Conservation (phyloP, 2,113 vertebrate genomes). For the Pogonocichla stellata region DNA sequence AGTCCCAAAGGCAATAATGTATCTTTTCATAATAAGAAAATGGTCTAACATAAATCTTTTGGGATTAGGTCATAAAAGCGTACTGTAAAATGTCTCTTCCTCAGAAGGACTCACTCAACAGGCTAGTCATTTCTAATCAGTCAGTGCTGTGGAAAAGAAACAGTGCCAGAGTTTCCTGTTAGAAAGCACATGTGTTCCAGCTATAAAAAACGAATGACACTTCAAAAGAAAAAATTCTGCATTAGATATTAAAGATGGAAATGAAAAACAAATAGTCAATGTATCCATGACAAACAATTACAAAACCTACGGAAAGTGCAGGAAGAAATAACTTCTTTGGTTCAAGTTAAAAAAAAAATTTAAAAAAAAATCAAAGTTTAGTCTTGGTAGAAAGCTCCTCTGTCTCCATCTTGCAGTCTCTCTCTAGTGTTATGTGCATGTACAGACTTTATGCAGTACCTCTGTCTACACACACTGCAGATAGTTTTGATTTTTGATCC, state of each 20-base stretch:
- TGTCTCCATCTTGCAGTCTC: neutral
- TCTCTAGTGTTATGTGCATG: neutral
- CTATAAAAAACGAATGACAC: neutral
- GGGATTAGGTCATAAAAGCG: neutral
- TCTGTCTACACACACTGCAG: neutral
- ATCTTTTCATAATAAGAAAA: neutral
- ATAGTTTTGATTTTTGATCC: neutral
- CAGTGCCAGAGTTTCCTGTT: neutral
- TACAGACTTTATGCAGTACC: neutral
- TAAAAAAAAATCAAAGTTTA: neutral
- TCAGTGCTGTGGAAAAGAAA: neutral
- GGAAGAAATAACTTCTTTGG: neutral
- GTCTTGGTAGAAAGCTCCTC: neutral
- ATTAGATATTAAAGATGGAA: neutral
- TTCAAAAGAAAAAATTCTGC: neutral
- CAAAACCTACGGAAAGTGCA: neutral
- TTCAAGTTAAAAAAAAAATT: neutral
- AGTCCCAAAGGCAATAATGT: neutral
- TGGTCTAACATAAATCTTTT: neutral
- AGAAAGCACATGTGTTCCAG: neutral
- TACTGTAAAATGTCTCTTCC: neutral
- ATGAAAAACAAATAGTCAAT: neutral
- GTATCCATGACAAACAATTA: neutral
- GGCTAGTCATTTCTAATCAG: conserved; percentile 22
- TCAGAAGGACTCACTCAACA: neutral